phyloP scores from a whole-genome alignment of 1,140 invertebrate species.

The Dendrolimus punctatus region DNA sequence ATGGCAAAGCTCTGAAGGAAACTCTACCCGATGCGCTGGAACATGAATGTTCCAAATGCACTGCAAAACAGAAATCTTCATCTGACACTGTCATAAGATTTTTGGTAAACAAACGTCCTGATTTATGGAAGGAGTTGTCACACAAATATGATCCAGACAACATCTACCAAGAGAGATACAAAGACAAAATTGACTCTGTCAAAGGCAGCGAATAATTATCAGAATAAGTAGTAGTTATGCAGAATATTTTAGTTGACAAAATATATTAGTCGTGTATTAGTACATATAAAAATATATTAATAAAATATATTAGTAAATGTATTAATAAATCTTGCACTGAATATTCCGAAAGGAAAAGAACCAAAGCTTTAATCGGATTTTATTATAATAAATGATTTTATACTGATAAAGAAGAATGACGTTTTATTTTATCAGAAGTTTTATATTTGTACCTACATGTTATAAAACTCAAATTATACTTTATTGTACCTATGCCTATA shows the following conservation, averaged over 20 bases:
- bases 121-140: constrained; percentile 74
- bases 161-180: constrained; percentile 74
- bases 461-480: no score
- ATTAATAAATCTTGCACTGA: no score
- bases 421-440: not conserved
- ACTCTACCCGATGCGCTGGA: constrained; percentile 78
- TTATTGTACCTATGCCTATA: no score
- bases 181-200: constrained; percentile 62
- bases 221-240: not conserved
- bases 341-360: no score
- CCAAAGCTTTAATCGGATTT: constrained; percentile 13
- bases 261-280: no score
- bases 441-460: not conserved
- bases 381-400: constrained; percentile 6
- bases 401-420: not conserved
- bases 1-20: constrained; percentile 81
- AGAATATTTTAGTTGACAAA: no score
- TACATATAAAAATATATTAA: no score
- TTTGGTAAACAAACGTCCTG: constrained; percentile 75
- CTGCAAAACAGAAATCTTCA: constrained; percentile 73
- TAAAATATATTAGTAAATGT: no score
- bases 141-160: constrained; percentile 78
- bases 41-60: constrained; percentile 79
- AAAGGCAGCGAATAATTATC: constrained; percentile 17
- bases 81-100: constrained; percentile 74